Conservation (phyloP, 2,888 invertebrate species). For the Elmis aenea region DNA sequence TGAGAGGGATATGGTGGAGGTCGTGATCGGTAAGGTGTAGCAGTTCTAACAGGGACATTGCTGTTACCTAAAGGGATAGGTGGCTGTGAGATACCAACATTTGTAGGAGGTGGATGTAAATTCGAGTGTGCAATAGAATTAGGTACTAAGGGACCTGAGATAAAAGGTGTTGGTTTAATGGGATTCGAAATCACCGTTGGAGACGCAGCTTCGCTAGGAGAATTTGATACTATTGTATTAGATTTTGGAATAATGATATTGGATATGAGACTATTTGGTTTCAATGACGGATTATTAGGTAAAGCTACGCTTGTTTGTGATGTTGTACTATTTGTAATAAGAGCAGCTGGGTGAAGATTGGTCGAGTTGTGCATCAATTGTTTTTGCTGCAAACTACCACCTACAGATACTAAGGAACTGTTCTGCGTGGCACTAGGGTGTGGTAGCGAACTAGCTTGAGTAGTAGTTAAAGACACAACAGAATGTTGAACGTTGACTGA, state of each 20-base stretch:
- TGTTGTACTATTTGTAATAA: constrained; percentile 6
- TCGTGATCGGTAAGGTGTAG: constrained; percentile 47
- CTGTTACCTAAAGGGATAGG: too few relatives aligned
- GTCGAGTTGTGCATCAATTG: constrained; percentile 8
- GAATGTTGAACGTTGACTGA: too few relatives aligned
- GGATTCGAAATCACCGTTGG: too few relatives aligned
- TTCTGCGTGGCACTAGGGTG: constrained; percentile 12
- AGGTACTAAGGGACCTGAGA: too few relatives aligned
- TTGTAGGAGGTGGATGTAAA: too few relatives aligned
- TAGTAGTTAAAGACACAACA: constrained; percentile 12
- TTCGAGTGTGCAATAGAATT: too few relatives aligned
- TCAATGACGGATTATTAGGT: constrained; percentile 4
- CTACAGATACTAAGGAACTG: constrained; percentile 14
- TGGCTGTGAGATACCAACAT: too few relatives aligned
- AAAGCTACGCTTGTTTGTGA: constrained; percentile 5
- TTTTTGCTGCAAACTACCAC: constrained; percentile 9
- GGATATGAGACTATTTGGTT: constrained; percentile 8
- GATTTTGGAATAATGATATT: constrained; percentile 6
- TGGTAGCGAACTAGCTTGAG: constrained; percentile 12
- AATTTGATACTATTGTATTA: too few relatives aligned
- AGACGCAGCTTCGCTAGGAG: too few relatives aligned
- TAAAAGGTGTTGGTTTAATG: too few relatives aligned
- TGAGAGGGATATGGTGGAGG: constrained; percentile 19
- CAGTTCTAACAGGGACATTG: constrained; percentile 31
- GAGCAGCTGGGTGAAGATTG: constrained; percentile 4